phyloP scores from a whole-genome alignment of 2,113 vertebrate species.

The Hippocampus zosterae region DNA sequence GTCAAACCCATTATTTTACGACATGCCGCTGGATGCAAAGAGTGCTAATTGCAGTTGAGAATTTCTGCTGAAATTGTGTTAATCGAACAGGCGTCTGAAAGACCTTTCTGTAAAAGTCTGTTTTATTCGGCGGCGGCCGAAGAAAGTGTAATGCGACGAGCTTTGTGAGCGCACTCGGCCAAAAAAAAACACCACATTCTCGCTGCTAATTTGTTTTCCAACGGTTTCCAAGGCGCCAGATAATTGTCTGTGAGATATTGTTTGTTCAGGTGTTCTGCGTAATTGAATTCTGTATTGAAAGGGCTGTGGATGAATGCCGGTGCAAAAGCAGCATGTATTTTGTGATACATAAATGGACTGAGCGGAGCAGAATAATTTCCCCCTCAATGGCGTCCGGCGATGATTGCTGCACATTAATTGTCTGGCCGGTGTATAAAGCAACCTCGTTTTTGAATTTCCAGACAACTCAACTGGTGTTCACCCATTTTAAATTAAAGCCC shows the following conservation, averaged over 20 bases:
- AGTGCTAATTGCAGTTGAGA: background rate
- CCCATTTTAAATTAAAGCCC: constrained; percentile 57
- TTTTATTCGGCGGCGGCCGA: constrained; percentile 65
- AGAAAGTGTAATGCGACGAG: constrained; percentile 18
- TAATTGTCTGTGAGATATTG: constrained; percentile 74
- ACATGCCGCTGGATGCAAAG: constrained; percentile 20
- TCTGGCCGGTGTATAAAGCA: constrained; percentile 50
- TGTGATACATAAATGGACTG: constrained; percentile 48
- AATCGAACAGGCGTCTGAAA: constrained; percentile 50
- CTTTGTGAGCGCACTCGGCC: constrained; percentile 53
- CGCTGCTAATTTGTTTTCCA: constrained; percentile 73
- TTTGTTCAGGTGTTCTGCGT: constrained; percentile 77
- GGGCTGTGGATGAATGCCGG: constrained; percentile 58
- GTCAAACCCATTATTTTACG: background rate
- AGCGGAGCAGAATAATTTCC: constrained; percentile 62
- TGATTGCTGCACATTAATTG: constrained; percentile 58
- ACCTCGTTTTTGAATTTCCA: constrained; percentile 52
- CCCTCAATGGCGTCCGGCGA: constrained; percentile 41
- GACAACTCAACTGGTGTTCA: constrained; percentile 50
- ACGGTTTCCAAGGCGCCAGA: constrained; percentile 66
- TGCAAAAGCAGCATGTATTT: constrained; percentile 51
- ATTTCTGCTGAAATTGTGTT: background rate
- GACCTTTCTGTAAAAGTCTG: constrained; percentile 55
- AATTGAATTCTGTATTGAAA: constrained; percentile 75
- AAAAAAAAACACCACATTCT: constrained; percentile 66